Evolutionary conservation across 92 coral and sea anemone genomes (phyloP).

Genomic region (Parazoanthus darwini): DNA sequence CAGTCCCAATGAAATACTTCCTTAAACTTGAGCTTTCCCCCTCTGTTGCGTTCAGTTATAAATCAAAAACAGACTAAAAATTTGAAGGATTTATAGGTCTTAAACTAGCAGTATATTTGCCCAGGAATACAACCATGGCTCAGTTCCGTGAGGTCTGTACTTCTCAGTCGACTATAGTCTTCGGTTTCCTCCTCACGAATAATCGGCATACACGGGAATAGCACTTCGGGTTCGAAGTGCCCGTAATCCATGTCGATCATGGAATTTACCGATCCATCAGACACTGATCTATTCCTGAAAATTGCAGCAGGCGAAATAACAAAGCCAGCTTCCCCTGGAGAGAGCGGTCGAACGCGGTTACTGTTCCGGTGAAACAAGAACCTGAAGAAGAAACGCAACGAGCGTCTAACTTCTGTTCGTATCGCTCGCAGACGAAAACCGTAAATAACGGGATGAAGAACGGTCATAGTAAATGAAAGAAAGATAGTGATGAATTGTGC

Average conservation of each 20-base stretch:
- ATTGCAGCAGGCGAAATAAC: conserved; percentile 62
- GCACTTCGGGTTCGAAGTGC: conserved; percentile 58
- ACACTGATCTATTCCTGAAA: conserved; percentile 81
- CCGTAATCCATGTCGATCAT: conserved; percentile 59
- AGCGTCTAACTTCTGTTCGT: conserved; percentile 66
- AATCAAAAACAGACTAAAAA: background rate
- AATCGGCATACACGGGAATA: conserved; percentile 67
- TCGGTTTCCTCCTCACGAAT: conserved; percentile 77
- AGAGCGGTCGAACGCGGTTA: conserved; percentile 70
- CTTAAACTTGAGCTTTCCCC: background rate
- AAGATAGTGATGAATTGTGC: conserved; percentile 65
- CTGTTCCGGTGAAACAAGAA: conserved; percentile 41
- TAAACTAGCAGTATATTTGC: background rate
- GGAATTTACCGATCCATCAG: conserved; percentile 82
- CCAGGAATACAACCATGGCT: conserved; percentile 72
- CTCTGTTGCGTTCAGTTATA: background rate
- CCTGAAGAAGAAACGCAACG: conserved; percentile 37
- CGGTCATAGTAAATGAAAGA: conserved; percentile 58
- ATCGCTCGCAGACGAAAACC: conserved; percentile 88
- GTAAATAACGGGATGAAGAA: conserved; percentile 84
- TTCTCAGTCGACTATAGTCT: conserved; percentile 51
- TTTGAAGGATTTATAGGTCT: background rate
- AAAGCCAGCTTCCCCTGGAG: conserved; percentile 70
- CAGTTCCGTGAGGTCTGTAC: conserved; percentile 66
- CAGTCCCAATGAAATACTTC: too few relatives aligned